Conservation (phyloP, 2,797 vertebrate species). For the Prunella strophiata region DNA sequence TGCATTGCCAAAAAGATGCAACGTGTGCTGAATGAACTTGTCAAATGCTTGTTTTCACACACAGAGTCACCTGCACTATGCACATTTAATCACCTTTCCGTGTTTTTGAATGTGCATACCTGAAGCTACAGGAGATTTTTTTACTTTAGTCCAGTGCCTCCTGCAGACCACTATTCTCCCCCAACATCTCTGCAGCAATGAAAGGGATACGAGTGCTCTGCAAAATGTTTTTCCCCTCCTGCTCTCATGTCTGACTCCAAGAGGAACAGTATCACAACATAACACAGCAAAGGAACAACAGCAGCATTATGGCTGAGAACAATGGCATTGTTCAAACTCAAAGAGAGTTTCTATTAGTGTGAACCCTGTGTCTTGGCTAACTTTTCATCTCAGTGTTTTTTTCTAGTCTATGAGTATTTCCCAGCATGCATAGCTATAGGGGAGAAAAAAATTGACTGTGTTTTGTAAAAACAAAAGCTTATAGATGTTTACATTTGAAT, state of each 20-base stretch:
- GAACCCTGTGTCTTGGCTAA: background rate
- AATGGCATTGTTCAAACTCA: background rate
- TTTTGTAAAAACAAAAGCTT: conserved; percentile 36
- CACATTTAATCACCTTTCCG: background rate
- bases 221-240: background rate
- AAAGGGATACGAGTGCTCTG: background rate
- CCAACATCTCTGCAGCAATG: background rate
- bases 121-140: background rate
- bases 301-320: background rate
- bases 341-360: background rate
- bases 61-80: background rate
- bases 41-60: background rate
- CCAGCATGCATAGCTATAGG: background rate
- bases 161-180: background rate
- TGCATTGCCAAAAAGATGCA: background rate
- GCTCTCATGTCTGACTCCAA: background rate
- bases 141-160: background rate
- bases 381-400: background rate
- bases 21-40: background rate
- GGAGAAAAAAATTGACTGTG: background rate
- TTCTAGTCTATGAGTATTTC: background rate
- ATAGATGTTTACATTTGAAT: conserved; percentile 44
- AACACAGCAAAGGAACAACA: background rate
- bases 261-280: background rate
- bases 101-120: background rate